Conservation (phyloP, 2,113 vertebrate genomes). For the Tympanuchus pallidicinctus region DNA sequence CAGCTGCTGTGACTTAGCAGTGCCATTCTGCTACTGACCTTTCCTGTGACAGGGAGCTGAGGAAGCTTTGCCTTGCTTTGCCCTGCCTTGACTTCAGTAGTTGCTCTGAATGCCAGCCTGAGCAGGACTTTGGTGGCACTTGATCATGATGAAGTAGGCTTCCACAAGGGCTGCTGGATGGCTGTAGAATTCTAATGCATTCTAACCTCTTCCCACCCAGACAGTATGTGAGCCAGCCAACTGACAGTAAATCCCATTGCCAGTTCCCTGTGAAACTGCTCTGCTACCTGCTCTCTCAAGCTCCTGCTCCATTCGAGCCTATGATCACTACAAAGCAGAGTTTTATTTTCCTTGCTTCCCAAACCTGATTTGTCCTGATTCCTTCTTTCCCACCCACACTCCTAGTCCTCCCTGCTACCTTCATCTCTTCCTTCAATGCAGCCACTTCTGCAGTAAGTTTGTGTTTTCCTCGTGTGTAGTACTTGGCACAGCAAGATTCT, state of each 20-base stretch:
- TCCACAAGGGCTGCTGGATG: not conserved
- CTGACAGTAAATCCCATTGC: not conserved
- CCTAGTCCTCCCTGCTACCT: fast-evolving
- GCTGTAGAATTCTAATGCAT: not conserved
- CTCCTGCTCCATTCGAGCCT: not conserved
- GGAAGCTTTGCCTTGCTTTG: not conserved
- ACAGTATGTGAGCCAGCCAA: not conserved
- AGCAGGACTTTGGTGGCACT: not conserved
- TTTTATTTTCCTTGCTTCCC: not conserved
- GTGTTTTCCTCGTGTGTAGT: not conserved
- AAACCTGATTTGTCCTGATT: fast-evolving
- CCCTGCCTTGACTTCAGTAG: fast-evolving
- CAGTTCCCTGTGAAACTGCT: not conserved
- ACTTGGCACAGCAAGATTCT: not conserved
- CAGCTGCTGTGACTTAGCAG: not conserved
- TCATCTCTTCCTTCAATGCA: not conserved
- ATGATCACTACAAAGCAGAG: not conserved
- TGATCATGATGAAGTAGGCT: not conserved
- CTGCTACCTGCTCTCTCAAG: not conserved
- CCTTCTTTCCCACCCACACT: not conserved
- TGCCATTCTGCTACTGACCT: not conserved
- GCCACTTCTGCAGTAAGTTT: not conserved
- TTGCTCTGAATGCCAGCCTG: not conserved
- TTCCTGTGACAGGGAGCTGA: not conserved
- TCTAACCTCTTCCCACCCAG: not conserved